Conservation (phyloP, 2,113 vertebrate species). For the Leucosticte australis region DNA sequence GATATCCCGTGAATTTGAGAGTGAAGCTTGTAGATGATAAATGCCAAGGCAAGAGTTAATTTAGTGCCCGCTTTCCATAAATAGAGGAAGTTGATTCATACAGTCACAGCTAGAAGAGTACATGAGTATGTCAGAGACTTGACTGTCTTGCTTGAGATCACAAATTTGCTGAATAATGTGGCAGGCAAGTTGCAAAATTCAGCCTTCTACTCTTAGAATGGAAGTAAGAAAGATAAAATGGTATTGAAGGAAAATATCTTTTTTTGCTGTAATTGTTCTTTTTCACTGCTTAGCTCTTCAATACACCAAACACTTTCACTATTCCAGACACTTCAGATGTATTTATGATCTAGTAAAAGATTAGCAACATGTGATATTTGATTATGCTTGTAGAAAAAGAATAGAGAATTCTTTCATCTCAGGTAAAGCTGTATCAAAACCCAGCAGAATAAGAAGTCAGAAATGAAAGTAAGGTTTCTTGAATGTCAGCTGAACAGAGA, state of each 20-base stretch:
- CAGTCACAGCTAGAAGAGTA: slow-evolving; percentile 27
- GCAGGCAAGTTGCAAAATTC: not conserved
- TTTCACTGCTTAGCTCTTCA: not conserved
- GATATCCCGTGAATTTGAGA: slow-evolving; percentile 23
- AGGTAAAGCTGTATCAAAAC: not conserved
- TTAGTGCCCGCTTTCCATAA: slow-evolving; percentile 53
- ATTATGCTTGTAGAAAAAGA: not conserved
- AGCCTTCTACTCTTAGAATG: not conserved
- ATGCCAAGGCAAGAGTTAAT: slow-evolving; percentile 49
- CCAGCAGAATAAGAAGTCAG: not conserved
- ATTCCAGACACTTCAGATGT: not conserved
- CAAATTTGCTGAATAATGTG: not conserved
- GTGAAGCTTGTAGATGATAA: slow-evolving; percentile 20
- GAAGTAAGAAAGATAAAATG: not conserved
- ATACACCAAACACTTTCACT: not conserved
- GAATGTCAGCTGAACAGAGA: not conserved
- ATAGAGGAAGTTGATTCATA: slow-evolving; percentile 66
- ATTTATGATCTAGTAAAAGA: not conserved
- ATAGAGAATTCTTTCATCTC: not conserved
- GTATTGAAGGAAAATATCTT: not conserved
- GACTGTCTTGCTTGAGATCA: not conserved
- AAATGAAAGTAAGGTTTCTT: not conserved
- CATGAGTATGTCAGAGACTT: not conserved
- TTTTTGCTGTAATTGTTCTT: not conserved
- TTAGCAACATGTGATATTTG: not conserved